These are phyloP conservation scores for Ciconia maguari DNA, from an alignment of 2,113 vertebrate species.

Conservation along the genomic window DNA sequence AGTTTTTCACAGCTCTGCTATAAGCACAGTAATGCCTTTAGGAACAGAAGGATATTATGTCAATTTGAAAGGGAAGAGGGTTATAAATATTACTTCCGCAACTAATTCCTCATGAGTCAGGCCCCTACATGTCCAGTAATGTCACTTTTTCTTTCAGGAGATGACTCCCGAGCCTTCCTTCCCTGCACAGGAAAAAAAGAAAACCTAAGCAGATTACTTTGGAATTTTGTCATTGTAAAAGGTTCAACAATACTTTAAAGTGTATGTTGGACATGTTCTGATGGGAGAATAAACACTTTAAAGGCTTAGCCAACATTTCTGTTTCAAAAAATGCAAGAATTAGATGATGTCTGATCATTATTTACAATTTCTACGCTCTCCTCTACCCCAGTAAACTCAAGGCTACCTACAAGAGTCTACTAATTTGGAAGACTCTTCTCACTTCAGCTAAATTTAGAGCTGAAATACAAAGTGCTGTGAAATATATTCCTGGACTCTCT, in stretches of 20 bases:
- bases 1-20: background rate
- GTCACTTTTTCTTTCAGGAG: background rate
- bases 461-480: background rate
- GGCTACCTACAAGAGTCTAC: background rate
- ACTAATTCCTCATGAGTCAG: background rate
- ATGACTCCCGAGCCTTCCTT: background rate
- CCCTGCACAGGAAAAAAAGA: background rate
- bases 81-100: background rate
- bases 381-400: background rate
- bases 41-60: background rate
- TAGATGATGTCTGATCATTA: background rate
- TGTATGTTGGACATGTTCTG: background rate
- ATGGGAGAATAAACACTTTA: background rate
- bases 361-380: background rate
- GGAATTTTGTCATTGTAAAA: background rate
- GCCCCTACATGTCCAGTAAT: background rate
- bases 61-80: background rate
- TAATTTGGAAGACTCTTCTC: background rate
- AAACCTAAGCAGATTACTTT: background rate
- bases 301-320: background rate
- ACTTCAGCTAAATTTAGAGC: background rate
- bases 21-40: background rate
- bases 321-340: background rate
- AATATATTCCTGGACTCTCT: background rate
- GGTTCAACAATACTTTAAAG: background rate